A percentile compares a stretch with the other conserved stretches of the same genome.
These are phyloP conservation scores for Bombus fervidus DNA, from an alignment of 1,140 invertebrate species.

Conservation along the genomic window DNA sequence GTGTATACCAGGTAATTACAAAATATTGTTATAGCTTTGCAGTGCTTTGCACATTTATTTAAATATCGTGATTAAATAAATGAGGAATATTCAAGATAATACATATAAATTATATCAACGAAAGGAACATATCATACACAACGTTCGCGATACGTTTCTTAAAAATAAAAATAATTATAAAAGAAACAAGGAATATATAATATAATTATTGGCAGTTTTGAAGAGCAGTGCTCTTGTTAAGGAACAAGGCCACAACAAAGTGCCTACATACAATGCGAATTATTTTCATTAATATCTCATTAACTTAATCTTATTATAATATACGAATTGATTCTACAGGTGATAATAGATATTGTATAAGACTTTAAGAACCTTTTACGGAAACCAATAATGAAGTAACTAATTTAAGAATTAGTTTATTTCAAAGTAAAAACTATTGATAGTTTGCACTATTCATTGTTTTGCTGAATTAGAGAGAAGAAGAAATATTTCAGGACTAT, in stretches of 20 bases:
- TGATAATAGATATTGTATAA: background rate
- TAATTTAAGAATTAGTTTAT: background rate
- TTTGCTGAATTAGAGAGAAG: background rate
- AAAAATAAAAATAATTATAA: slow-evolving; percentile 39
- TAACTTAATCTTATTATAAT: slow-evolving; percentile 20
- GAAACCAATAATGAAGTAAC: background rate
- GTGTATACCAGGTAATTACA: background rate
- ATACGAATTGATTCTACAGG: slow-evolving; percentile 26
- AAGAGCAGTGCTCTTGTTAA: slow-evolving; percentile 14
- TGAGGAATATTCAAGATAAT: background rate
- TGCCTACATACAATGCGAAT: slow-evolving; percentile 37
- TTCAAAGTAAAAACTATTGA: background rate
- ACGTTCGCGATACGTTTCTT: slow-evolving; percentile 29
- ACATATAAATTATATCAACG: slow-evolving; percentile 16
- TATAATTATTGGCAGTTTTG: slow-evolving; percentile 13
- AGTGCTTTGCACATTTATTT: slow-evolving; percentile 11
- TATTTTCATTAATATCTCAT: slow-evolving; percentile 28
- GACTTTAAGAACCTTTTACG: background rate
- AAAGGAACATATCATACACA: slow-evolving; percentile 36
- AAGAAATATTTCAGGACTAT: background rate
- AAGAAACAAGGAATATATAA: background rate
- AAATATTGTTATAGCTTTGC: slow-evolving; percentile 4
- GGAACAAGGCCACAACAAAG: slow-evolving; percentile 46
- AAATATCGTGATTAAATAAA: background rate
- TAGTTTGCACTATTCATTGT: background rate